Conservation (phyloP, 1,140 invertebrate genomes). For the Meloidogyne hapla region DNA sequence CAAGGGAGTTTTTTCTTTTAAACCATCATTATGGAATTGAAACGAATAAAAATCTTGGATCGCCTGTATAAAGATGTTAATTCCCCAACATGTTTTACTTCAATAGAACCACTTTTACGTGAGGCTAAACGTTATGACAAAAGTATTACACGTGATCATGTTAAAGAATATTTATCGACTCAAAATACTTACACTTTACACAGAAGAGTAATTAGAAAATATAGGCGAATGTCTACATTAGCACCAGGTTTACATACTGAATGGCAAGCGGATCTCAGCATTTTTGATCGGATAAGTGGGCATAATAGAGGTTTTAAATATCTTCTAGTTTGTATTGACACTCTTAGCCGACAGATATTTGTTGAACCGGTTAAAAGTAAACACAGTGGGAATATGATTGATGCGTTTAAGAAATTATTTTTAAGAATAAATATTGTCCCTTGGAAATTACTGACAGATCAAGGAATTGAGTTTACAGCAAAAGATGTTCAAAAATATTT, state of each 20-base stretch:
- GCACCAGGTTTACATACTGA: conserved; percentile 25
- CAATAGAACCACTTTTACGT: background rate
- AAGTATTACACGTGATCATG: conserved; percentile 23
- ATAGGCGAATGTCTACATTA: conserved; percentile 25
- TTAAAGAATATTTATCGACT: too few species aligned
- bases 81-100: background rate
- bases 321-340: conserved; percentile 29
- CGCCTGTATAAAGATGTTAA: too few species aligned
- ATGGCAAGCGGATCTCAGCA: conserved; percentile 36
- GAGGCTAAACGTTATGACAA: background rate
- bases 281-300: conserved; percentile 24
- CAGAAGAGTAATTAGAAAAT: background rate
- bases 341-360: too few species aligned
- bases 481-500: conserved; percentile 1
- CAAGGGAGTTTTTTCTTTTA: background rate
- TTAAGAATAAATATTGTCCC: too few species aligned
- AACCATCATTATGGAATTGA: too few species aligned
- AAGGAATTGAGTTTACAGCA: too few species aligned
- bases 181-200: conserved; percentile 50
- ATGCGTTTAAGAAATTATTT: conserved; percentile 28
- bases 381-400: conserved; percentile 23
- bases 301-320: conserved; percentile 31
- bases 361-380: conserved; percentile 38
- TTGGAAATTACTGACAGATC: too few species aligned
- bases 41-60: too few species aligned